Evolutionary conservation across 2,113 vertebrate species (phyloP).

Genomic region (Alaudala cheleensis): DNA sequence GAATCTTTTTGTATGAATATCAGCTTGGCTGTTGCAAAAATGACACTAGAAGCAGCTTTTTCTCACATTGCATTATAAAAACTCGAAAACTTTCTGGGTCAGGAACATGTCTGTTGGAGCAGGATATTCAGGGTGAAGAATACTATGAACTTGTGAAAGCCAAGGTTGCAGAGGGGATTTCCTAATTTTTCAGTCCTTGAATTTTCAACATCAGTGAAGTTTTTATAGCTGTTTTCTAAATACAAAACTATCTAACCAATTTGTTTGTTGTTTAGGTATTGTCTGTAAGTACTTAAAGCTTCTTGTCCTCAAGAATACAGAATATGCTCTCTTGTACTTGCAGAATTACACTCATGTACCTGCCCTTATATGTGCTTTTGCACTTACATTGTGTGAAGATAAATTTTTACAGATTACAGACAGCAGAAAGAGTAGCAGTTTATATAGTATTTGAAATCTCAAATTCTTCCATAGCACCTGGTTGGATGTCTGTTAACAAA

Average conservation of each 20-base stretch:
- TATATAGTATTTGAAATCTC: background rate
- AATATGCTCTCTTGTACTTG: background rate
- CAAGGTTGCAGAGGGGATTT: background rate
- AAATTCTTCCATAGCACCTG: background rate
- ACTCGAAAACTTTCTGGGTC: background rate
- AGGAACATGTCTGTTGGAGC: background rate
- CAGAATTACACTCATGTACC: background rate
- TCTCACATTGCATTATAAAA: background rate
- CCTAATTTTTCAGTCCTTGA: background rate
- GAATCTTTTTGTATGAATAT: background rate
- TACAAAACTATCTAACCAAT: background rate
- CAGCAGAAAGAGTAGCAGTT: background rate
- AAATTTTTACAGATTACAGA: background rate
- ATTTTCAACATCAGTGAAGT: background rate
- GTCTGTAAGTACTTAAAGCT: background rate
- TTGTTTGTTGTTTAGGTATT: background rate
- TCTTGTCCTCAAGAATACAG: background rate
- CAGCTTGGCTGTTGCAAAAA: background rate
- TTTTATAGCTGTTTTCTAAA: background rate
- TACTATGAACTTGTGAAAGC: background rate
- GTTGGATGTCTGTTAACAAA: background rate
- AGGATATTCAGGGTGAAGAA: background rate
- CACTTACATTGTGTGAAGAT: background rate
- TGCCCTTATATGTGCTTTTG: background rate
- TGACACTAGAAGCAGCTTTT: background rate